Conservation (phyloP, 2,888 invertebrate genomes). For the Adelphocoris suturalis region DNA sequence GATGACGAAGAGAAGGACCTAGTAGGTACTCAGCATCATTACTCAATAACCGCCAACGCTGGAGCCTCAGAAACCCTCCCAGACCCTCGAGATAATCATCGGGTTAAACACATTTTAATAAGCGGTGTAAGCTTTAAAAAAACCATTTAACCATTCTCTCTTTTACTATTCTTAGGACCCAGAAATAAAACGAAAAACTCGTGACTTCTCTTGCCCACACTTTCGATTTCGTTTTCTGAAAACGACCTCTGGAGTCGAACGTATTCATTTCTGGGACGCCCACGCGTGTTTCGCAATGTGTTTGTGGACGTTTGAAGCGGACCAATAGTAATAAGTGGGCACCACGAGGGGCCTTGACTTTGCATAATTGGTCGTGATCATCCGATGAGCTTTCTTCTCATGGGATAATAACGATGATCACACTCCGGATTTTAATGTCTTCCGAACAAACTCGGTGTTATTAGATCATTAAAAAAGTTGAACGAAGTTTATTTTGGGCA, state of each 20-base stretch:
- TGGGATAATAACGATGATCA: neutral
- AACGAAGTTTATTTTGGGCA: too few species aligned
- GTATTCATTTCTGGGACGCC: conserved; percentile 54
- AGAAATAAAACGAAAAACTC: conserved; percentile 2
- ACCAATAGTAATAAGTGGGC: conserved; percentile 10
- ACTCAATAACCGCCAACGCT: conserved; percentile 69
- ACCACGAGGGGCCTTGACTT: neutral
- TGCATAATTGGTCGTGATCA: conserved; percentile 5
- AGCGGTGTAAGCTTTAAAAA: conserved; percentile 38
- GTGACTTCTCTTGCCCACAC: conserved; percentile 57
- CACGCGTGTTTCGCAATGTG: conserved; percentile 34
- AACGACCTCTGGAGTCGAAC: neutral
- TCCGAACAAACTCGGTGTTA: too few species aligned
- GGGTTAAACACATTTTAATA: conserved; percentile 69
- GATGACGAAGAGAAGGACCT: neutral
- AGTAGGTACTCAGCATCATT: conserved; percentile 63
- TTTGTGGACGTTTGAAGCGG: neutral
- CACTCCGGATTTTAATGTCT: too few species aligned
- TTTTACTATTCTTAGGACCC: neutral
- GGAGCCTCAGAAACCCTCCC: neutral
- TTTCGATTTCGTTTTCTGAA: conserved; percentile 49
- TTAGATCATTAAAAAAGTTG: too few species aligned
- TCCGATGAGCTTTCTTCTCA: neutral
- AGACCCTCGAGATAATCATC: conserved; percentile 66
- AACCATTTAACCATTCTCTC: conserved; percentile 28